Conservation (phyloP, 2,888 invertebrate genomes). For the Drosophila antonietae region DNA sequence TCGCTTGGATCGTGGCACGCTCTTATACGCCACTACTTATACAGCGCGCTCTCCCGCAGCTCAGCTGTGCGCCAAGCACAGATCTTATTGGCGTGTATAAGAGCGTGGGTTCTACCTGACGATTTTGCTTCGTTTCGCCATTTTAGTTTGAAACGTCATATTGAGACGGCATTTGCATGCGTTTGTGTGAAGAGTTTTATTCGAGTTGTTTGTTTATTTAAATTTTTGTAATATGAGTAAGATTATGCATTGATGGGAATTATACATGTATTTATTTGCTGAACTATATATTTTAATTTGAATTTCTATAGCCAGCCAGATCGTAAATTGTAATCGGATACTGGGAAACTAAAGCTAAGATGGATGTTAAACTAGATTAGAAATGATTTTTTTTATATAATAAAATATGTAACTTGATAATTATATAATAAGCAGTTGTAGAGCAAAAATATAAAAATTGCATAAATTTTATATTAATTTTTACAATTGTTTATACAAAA, state of each 20-base stretch:
- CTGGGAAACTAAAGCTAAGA: background rate
- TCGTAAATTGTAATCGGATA: constrained; percentile 38
- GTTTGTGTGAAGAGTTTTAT: constrained; percentile 25
- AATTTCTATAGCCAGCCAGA: constrained; percentile 17
- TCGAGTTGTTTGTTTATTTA: constrained; percentile 10
- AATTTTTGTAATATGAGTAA: constrained; percentile 28
- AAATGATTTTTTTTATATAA: background rate
- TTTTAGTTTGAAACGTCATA: constrained; percentile 61
- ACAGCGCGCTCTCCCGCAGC: constrained; percentile 9
- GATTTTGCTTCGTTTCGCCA: constrained; percentile 68
- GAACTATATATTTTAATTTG: constrained; percentile 14
- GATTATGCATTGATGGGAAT: background rate
- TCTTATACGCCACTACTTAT: constrained; percentile 43
- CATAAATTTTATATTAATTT: background rate
- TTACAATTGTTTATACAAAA: background rate
- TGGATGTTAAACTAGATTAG: background rate
- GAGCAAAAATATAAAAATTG: background rate
- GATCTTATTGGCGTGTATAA: constrained; percentile 73
- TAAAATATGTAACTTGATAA: background rate
- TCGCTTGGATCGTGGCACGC: constrained; percentile 35
- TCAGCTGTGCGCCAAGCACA: constrained; percentile 57
- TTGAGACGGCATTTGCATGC: constrained; percentile 28
- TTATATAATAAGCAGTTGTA: background rate
- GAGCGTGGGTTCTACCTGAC: constrained; percentile 33
- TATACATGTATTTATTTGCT: constrained; percentile 28